Base-by-base conservation (phyloP, 1,140 invertebrate species). In the Globodera ellingtonae region DNA sequence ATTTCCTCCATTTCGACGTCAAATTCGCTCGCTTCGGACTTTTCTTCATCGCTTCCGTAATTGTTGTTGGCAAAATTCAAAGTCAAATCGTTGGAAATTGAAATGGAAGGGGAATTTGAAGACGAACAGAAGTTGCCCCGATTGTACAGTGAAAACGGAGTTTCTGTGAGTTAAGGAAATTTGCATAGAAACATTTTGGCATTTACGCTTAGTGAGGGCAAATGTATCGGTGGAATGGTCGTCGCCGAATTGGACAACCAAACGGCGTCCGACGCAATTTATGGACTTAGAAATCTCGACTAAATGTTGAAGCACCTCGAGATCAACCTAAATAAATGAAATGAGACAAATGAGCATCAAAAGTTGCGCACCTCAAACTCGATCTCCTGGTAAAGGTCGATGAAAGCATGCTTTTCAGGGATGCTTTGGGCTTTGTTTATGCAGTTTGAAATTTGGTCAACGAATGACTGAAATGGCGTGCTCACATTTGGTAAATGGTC, bases 391-490 rank as follows among this genome's bases (percentile, higher is more conserved):
- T 13, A 77, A 52, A 77, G 50, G 46, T 18, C 62, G 69, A 77
- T 35, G 69, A 4, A 62, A 24, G n/a, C 35, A 35, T 50, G 18
- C 21, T 69, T 67, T 46, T 15, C 24, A 47, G 50, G 47, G 35
- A 77, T 13, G 24, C 46, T 52, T 62, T 75, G 75, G 5, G 9
- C 21, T n/a, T 77, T 77, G 69, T 77, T 77, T 44, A 77, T 50
- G 69, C 75, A 77, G 47, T 77, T 77, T 44, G 69, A 35, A 15
- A 77, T 62, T 67, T n/a, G 46, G 18, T 77, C 44, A 66, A 77
- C 48, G 46, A 62, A 65, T 15, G 50, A 35, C 75, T 77, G 35
- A 70, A 70, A 70, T 21, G 35, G 6, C 66, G 66, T 70, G 67
- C 24, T 44, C 35, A 70, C 8, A 15, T 70, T 18, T 13, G 35